A percentile compares a stretch with the other conserved stretches of the same genome.
phyloP scores from a whole-genome alignment of 2,113 vertebrate species.

The Dasyprocta punctata region DNA sequence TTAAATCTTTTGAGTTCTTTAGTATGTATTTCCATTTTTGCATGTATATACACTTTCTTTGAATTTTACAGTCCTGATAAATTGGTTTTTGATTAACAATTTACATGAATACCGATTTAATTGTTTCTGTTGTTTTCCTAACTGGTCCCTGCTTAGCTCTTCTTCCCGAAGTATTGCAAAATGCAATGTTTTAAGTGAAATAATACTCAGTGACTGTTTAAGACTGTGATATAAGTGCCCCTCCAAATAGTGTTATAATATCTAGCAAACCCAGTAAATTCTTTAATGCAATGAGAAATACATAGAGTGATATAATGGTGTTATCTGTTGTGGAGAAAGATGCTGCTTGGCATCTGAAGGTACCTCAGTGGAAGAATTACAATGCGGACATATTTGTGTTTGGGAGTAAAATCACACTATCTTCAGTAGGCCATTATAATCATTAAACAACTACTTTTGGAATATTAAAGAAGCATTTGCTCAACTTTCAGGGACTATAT shows the following conservation, averaged over 20 bases:
- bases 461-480: neutral
- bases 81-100: neutral
- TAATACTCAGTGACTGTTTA: neutral
- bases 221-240: neutral
- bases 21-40: neutral
- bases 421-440: neutral
- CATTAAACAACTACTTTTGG: neutral
- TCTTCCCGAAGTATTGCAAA: neutral
- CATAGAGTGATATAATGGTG: no score
- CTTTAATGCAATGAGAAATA: no score
- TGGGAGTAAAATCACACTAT: neutral
- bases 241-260: neutral
- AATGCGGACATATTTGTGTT: neutral
- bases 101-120: neutral
- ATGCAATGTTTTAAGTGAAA: neutral
- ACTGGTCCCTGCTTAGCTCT: neutral
- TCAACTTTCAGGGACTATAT: neutral
- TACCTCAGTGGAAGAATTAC: neutral
- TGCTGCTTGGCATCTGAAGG: neutral
- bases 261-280: neutral
- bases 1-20: neutral
- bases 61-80: neutral
- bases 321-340: neutral
- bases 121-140: neutral
- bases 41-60: neutral